These are phyloP conservation scores for Buathra laborator DNA, from an alignment of 2,888 invertebrate genomes.

Conservation along the genomic window DNA sequence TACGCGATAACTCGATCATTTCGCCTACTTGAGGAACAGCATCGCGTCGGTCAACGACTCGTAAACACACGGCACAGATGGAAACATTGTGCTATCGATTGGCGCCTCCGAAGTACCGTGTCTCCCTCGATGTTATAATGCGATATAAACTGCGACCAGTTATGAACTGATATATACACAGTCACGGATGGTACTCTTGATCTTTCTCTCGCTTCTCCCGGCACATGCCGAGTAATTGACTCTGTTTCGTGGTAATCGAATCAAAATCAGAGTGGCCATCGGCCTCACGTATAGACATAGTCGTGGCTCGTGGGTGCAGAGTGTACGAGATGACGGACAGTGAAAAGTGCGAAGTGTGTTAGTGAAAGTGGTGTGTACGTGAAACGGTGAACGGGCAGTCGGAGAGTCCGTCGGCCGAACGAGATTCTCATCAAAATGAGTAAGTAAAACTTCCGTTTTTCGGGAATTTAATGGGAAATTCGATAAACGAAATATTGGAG, in stretches of 20 bases:
- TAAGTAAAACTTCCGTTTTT: not conserved
- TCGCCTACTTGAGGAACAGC: constrained; percentile 5
- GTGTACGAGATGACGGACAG: not conserved
- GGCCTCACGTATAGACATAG: not conserved
- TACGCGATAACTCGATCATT: not conserved
- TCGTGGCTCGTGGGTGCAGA: not conserved
- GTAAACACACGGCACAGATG: not conserved
- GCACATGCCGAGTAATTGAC: constrained; percentile 48
- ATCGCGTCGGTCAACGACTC: not conserved
- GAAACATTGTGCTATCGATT: constrained; percentile 27
- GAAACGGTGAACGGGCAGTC: not conserved
- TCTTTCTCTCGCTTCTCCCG: constrained; percentile 31
- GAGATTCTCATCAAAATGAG: not conserved
- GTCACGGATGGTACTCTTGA: constrained; percentile 7
- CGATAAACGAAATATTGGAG: not conserved
- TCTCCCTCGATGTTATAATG: constrained; percentile 27
- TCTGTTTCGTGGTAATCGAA: constrained; percentile 47
- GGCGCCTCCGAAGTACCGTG: constrained; percentile 7
- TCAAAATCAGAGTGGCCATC: constrained; percentile 25
- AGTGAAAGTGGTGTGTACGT: not conserved
- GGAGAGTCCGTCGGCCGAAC: not conserved
- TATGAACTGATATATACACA: constrained; percentile 43
- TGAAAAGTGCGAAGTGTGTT: not conserved
- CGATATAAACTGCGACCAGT: constrained; percentile 48
- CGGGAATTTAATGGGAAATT: not conserved